phyloP scores from a whole-genome alignment of 92 coral and sea anemone species.

The Paramuricea clavata region DNA sequence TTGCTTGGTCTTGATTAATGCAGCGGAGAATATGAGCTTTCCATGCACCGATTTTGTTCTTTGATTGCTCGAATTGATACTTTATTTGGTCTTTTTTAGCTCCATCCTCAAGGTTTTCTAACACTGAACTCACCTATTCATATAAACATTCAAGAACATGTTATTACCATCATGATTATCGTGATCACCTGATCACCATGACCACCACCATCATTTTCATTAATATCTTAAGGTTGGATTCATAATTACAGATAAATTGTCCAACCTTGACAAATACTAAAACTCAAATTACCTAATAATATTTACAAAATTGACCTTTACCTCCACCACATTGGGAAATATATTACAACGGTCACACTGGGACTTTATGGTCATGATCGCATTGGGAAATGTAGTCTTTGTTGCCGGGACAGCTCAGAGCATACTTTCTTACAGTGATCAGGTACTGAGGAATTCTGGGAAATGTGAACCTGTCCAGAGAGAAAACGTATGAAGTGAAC shows the following conservation, averaged over 20 bases:
- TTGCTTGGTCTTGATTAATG: conserved; percentile 36
- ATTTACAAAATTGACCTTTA: background rate
- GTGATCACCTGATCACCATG: too few relatives aligned
- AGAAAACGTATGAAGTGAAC: too few relatives aligned
- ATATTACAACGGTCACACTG: conserved; percentile 28
- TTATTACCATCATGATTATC: too few relatives aligned
- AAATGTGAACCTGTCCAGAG: conserved; percentile 7
- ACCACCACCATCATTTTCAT: too few relatives aligned
- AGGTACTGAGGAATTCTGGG: conserved; percentile 8
- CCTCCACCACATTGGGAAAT: background rate
- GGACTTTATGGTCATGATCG: conserved; percentile 15
- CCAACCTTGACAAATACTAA: too few relatives aligned
- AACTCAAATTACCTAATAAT: too few relatives aligned
- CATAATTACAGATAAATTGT: too few relatives aligned
- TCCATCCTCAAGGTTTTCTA: background rate
- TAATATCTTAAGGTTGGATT: too few relatives aligned
- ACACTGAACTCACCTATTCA: too few relatives aligned
- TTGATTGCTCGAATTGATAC: background rate
- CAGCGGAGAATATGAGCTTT: conserved; percentile 31
- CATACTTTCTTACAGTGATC: background rate
- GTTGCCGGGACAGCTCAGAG: background rate
- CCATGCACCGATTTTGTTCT: conserved; percentile 14
- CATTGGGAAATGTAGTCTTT: background rate
- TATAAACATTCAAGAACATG: too few relatives aligned
- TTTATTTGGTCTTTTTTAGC: conserved; percentile 13